phyloP scores from a whole-genome alignment of 2,888 invertebrate genomes.

The Athalia cordata region DNA sequence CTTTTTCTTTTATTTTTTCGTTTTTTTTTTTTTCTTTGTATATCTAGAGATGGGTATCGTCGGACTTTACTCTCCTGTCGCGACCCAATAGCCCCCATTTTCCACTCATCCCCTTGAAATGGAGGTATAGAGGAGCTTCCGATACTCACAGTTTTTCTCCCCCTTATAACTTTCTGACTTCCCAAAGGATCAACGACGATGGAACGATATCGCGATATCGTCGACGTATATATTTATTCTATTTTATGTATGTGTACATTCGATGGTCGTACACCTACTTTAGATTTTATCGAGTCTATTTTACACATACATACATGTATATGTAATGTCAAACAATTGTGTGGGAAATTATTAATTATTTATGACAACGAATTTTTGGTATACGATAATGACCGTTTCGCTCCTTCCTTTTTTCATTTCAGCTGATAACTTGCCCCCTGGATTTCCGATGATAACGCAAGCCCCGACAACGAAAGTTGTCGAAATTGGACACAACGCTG shows the following conservation, averaged over 20 bases:
- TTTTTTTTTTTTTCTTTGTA: conserved; percentile 48
- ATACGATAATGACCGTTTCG: no score
- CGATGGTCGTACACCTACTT: no score
- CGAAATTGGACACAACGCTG: conserved; percentile 94
- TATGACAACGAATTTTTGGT: background rate
- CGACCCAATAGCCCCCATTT: conserved; percentile 7
- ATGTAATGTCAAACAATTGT: no score
- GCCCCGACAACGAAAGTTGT: conserved; percentile 95
- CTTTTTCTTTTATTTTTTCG: conserved; percentile 14
- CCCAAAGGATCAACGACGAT: conserved; percentile 8
- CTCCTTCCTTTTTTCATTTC: conserved; percentile 64
- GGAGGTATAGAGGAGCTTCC: conserved; percentile 53
- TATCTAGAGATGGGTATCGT: conserved; percentile 58
- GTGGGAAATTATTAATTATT: no score
- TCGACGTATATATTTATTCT: background rate
- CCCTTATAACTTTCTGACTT: conserved; percentile 13
- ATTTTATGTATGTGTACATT: no score
- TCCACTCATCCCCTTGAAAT: conserved; percentile 49
- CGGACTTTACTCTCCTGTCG: conserved; percentile 36
- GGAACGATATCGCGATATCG: background rate
- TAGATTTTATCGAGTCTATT: background rate
- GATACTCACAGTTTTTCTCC: conserved; percentile 49
- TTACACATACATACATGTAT: background rate
- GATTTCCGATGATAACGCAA: conserved; percentile 93
- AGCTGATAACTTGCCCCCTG: conserved; percentile 92